Base-by-base conservation (phyloP, 2,888 invertebrate species). In the Hipparchia sbordonii region DNA sequence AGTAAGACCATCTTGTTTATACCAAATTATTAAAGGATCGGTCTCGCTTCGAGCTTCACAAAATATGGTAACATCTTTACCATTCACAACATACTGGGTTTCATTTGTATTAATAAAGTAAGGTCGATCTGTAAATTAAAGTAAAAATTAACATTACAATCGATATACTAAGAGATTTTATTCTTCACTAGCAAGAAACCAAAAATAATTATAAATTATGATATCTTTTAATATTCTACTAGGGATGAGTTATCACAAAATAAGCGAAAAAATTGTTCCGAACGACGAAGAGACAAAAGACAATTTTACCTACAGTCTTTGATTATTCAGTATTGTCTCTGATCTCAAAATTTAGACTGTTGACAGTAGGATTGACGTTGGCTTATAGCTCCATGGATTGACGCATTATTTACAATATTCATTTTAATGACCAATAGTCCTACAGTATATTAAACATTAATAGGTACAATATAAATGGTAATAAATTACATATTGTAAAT, bases 11-110 rank as follows among this genome's bases (percentile, higher is more conserved):
- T 83, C 83, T 72, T 82, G 83, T 79, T 84, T 89, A 71, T 87
- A 80, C 92, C 91, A 92, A n/a, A 76, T 83, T 46, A 87, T 85
- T 1, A 82, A 69, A 10, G 85, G 84, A 13, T 77, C 72, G 2
- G 82, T 77, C 5, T 86, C 86, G 3, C 88, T 87, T 72, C 82
- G 83, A 0, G 87, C 88, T 75, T 87, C 81, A 76, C 93, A 93
- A 13, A 52, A 77, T 56, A 93, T 85, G 6, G 79, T 72, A 0
- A 88, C 87, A 75, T 88, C 80, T 60, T 80, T 77, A 1, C 84
- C 87, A 13, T 83, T 80, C 1, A 87, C 75, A 33, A 92, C 74
- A 73, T 83, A 82, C 73, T 92, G 92, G 1, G 77, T 77, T 6
- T 85, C 80, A 48, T 85, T 79, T 23, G 84, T 82, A 66, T 83